Base-by-base conservation (phyloP, 2,797 vertebrate genomes). In the Smutsia gigantea region DNA sequence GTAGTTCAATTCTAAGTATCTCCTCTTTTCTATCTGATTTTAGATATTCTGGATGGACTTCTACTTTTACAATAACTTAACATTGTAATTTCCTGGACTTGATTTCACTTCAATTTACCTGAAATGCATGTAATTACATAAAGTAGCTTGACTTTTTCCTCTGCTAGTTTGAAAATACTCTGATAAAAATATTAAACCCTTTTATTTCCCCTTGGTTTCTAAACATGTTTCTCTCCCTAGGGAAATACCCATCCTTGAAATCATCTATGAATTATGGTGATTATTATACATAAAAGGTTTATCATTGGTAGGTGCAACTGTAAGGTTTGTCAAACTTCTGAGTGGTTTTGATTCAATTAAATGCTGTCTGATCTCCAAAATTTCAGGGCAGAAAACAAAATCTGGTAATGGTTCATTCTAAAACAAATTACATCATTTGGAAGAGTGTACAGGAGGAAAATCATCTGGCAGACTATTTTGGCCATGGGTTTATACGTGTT, bases 11-110 rank as follows among this genome's bases (percentile, higher is more conserved):
- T 88, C 61, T 64, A 95, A 87, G 17, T 42, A 81, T 31, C 68
- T 21, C 51, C 19, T 51, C 77, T 61, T 55, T 93, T 61, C 84
- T 81, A 68, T 9, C 95, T 95, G 59, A 75, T 15, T 92, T 82
- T 66, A 96, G 66, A 72, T 95, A 96, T 95, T 97, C 71, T 72
- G 51, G 82, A 95, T 74, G 72, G 69, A 93, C 71, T 82, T 97
- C 94, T 93, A 89, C 68, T 27, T 87, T 97, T 82, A 91, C 88
- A 85, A 94, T 64, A 94, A 1, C 2, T 66, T 95, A 49, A 49
- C 0, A 0, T 23, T 95, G 93, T 97, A 90, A 39, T 63, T 85
- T 61, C 57, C 51, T 75, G 96, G 83, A 93, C 78, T 95, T 90
- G 59, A 91, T 46, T 97, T 95, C 59, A 94, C 31, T 77, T 90